A percentile compares a stretch with the other conserved stretches of the same genome.
Conservation (phyloP, 2,888 invertebrate genomes). For the Synergus itoensis region DNA sequence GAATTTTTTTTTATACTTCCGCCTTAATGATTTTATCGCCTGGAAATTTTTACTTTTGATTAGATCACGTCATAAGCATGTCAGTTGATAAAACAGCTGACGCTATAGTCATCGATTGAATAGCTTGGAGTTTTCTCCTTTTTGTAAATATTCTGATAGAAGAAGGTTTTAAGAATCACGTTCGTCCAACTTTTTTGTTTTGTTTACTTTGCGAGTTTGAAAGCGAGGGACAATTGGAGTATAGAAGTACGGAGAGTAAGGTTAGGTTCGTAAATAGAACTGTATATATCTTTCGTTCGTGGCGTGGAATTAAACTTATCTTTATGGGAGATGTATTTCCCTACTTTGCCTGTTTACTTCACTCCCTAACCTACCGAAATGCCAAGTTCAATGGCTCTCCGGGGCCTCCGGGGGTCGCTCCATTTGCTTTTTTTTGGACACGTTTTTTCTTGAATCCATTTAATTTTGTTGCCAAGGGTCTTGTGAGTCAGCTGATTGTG, state of each 20-base stretch:
- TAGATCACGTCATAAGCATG: background rate
- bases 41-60: background rate
- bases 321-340: background rate
- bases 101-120: background rate
- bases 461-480: constrained; percentile 5
- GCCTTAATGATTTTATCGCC: background rate
- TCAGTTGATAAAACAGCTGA: constrained; percentile 10
- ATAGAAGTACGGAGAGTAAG: background rate
- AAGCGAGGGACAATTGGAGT: background rate
- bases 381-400: constrained; percentile 20
- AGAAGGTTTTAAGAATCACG: background rate
- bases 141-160: background rate
- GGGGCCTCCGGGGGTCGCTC: background rate
- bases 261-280: constrained; percentile 12
- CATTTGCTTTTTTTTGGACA: background rate
- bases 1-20: background rate
- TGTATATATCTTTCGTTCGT: background rate
- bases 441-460: background rate
- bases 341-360: background rate
- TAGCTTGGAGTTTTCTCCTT: background rate
- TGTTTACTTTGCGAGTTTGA: background rate
- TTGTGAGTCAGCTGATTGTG: background rate
- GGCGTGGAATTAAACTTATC: constrained; percentile 8
- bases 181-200: background rate
- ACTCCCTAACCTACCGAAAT: constrained; percentile 7